Evolutionary conservation across 2,888 invertebrate species (phyloP), one percentile per base, ranked within the genome.

Genomic region (Xestobium rufovillosum): DNA sequence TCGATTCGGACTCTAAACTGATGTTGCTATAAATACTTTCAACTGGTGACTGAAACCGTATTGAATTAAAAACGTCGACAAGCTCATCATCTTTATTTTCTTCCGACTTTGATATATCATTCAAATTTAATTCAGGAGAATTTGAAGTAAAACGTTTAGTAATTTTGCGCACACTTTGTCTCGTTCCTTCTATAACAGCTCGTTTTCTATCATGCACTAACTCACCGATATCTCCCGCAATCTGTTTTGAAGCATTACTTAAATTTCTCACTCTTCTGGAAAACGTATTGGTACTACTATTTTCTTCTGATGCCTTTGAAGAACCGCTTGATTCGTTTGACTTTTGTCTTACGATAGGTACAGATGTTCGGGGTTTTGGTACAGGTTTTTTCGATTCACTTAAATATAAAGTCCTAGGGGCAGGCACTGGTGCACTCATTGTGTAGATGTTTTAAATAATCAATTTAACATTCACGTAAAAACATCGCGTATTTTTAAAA

Each of bases 21-120:
- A 59, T 27, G 10, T 63, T 65, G 38, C 52, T 62, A 10, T 69
- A 27, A 32, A 39, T 43, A 3, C 25, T 8, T 25, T 66, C 52
- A 32, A 76, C 59, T 2, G 80, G 80, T 10, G 79, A 79, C 47
- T 75, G 72, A 51, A 80, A 80, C 43, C 73, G 73, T 42, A 80
- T 76, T 28, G 72, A 72, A 50, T 74, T 76, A 66, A 83, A 82
- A 8, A 79, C 64, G 53, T 71, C 57, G 4, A 57, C 45, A 26
- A 53, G 48, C 31, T 51, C 54, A 11, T 51, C 50, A 14, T 49
- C 42, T 19, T 52, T 49, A 31, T 53, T 52, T 23, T 50, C 45
- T 30, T 48, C 43, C 39, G 39, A 41, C 31, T 48, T 42, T 8
- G 41, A 33, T 31, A 41, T 36, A 26, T 45, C 44, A 29, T 39